These are phyloP conservation scores for Parelbella ahira DNA, from an alignment of 2,888 invertebrate species.

Conservation along the genomic window DNA sequence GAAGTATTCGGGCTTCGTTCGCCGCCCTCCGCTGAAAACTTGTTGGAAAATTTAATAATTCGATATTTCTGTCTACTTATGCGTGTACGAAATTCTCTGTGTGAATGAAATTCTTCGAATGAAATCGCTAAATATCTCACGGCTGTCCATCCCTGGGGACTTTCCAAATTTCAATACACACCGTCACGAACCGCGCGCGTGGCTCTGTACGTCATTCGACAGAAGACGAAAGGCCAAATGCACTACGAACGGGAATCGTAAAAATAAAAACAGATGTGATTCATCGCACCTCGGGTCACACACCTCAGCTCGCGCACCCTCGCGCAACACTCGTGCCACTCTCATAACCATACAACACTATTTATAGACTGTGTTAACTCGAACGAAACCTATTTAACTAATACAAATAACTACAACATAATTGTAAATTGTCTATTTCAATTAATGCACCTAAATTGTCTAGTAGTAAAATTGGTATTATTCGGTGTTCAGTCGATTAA, in stretches of 20 bases:
- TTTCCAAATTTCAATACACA: conserved; percentile 1
- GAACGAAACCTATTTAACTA: conserved; percentile 5
- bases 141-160: conserved; percentile 4
- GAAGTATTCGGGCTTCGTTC: too few species aligned
- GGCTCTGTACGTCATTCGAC: conserved; percentile 14
- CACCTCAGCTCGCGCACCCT: conserved; percentile 34
- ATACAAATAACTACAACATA: not conserved
- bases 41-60: too few species aligned
- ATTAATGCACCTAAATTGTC: too few species aligned
- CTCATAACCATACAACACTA: conserved; percentile 11
- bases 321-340: conserved; percentile 14
- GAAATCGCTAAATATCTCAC: not conserved
- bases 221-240: conserved; percentile 21
- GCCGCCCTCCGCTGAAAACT: too few species aligned
- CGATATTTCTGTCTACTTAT: too few species aligned
- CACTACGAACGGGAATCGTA: conserved; percentile 28
- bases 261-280: conserved; percentile 35
- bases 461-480: too few species aligned
- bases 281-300: conserved; percentile 31
- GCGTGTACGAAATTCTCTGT: too few species aligned
- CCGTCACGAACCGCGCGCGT: conserved; percentile 13
- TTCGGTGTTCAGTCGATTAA: too few species aligned
- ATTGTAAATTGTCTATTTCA: too few species aligned
- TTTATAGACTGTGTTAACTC: conserved; percentile 8
- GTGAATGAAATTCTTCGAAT: too few species aligned